phyloP scores from a whole-genome alignment of 2,888 invertebrate genomes.

The Campoplex nolae region DNA sequence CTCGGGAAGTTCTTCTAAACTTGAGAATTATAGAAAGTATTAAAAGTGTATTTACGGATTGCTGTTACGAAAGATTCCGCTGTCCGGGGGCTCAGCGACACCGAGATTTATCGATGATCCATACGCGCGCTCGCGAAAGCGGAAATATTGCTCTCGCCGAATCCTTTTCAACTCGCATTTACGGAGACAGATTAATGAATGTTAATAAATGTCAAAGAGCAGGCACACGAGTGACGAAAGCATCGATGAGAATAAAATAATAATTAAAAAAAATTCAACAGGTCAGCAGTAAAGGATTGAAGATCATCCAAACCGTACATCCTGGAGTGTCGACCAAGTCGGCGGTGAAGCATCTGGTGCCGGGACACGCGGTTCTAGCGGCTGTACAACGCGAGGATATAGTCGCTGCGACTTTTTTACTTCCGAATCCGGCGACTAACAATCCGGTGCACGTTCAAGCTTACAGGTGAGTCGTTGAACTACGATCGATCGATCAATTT shows the following conservation, averaged over 20 bases:
- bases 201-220: no score
- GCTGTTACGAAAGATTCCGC: not conserved
- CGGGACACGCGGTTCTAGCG: constrained; percentile 96
- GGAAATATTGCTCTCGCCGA: not conserved
- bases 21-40: not conserved
- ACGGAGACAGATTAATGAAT: not conserved
- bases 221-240: no score
- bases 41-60: not conserved
- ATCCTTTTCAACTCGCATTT: not conserved
- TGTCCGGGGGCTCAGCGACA: not conserved
- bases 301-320: constrained; percentile 93
- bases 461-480: constrained; percentile 84
- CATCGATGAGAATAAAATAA: not conserved
- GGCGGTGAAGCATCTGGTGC: constrained; percentile 97
- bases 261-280: constrained; percentile 76
- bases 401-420: constrained; percentile 95
- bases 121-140: not conserved
- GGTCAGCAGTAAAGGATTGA: constrained; percentile 96
- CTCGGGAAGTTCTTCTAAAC: not conserved
- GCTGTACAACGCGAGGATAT: constrained; percentile 96
- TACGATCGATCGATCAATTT: not conserved
- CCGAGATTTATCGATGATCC: not conserved
- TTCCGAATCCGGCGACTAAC: constrained; percentile 97
- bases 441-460: constrained; percentile 98
- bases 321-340: constrained; percentile 83